Base-by-base conservation (phyloP, 2,888 invertebrate genomes). In the Hirtodrosophila cameraria region DNA sequence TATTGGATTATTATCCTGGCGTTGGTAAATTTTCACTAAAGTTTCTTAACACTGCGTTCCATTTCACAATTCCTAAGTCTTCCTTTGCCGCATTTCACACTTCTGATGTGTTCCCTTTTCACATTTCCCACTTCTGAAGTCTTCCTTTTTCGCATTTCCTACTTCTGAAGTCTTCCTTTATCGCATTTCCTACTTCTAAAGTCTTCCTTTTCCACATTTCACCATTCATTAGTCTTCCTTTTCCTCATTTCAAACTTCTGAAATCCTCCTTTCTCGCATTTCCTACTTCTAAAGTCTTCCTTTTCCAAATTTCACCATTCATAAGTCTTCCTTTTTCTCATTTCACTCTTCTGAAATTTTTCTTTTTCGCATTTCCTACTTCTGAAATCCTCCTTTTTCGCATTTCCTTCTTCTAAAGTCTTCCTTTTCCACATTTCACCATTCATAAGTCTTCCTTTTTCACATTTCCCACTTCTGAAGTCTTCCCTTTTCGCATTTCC, bases 311-410 rank as follows among this genome's bases (percentile, higher is more conserved):
- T 42, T 7, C 8, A 12, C 30, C 31, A 27, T n/a, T n/a, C n/a
- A 20, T 27, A 18, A 15, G 5, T 27, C n/a, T 42, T 54, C 65
- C 69, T 69, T 69, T 60, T 70, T 38, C 46, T 41, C 12, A 2
- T 30, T 2, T 6, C 39, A 18, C 20, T 36, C n/a, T 15, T 12
- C 18, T 12, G 7, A 9, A 43, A 5, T 8, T 23, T 42, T 35
- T 36, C n/a, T 6, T 7, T 23, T 23, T 8, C 23, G 18, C 18
- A 7, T 23, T 23, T 23, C 6, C n/a, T 11, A 30, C 18, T 48
- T 57, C 12, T 38, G 5, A 5, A 25, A 69, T 69, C 69, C 69
- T 69, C 69, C 69, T 54, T 38, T 38, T 59, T 58, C 53, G n/a
- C n/a, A n/a, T n/a, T n/a, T n/a, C n/a, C n/a, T n/a, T n/a, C n/a